These are phyloP conservation scores for Tapera naevia DNA, from an alignment of 2,797 vertebrate species.

Conservation along the genomic window DNA sequence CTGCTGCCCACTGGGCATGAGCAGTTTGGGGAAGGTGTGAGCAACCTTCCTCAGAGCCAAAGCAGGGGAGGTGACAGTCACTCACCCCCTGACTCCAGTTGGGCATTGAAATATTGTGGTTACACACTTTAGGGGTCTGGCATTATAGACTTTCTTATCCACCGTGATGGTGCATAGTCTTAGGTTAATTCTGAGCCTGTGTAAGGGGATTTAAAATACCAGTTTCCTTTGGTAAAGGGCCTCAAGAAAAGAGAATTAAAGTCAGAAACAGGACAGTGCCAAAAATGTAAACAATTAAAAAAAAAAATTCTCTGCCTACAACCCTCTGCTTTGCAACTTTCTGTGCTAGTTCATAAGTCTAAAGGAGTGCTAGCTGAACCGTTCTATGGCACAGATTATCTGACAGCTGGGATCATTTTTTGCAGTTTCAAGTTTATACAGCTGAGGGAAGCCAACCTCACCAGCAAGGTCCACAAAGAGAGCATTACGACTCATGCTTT, in stretches of 20 bases:
- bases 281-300: neutral
- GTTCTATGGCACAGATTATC: rapidly evolving
- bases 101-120: rapidly evolving
- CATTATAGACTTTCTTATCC: rapidly evolving
- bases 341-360: rapidly evolving
- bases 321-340: neutral
- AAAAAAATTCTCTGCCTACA: neutral
- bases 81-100: rapidly evolving
- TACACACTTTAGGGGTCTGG: neutral
- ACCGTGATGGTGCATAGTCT: rapidly evolving
- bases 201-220: neutral
- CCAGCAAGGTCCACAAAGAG: neutral
- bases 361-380: neutral
- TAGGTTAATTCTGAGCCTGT: rapidly evolving
- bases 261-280: too few relatives aligned
- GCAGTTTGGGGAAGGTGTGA: too few relatives aligned
- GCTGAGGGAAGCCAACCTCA: neutral
- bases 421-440: neutral
- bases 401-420: neutral
- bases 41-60: neutral
- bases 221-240: rapidly evolving
- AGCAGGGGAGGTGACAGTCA: rapidly evolving
- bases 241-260: rapidly evolving
- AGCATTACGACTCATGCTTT: rapidly evolving
- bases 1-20: too few relatives aligned